Evolutionary conservation across 2,888 invertebrate species (phyloP), one percentile per base, ranked within the genome.

Genomic region (Diabrotica balteata): DNA sequence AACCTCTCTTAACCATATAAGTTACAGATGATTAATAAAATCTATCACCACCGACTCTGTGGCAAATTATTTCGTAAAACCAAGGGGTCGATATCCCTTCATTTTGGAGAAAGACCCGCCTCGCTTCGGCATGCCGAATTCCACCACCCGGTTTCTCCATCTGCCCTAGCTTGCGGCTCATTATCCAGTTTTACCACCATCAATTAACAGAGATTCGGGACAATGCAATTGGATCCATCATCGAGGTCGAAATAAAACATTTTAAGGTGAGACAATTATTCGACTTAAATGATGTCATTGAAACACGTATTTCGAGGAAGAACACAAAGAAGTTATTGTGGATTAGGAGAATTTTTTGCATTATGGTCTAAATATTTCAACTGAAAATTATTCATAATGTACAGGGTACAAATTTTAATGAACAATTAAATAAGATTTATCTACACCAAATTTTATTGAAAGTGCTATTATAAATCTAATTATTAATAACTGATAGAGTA

Each of bases 191-290:
- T 62, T 54, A 62, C 32, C 53, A 17, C 22, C 49, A 42, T 57
- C 57, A 57, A 63, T 63, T 63, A 55, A 53, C 46, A 50, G 17
- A 32, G 55, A 63, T 46, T 57, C 50, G 54, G 50, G 11, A 63
- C 57, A 45, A 51, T 43, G 51, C 51, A 50, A 63, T 63, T 44
- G 63, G 63, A 57, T 57, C 63, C 57, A 44, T 63, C 55, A 63
- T 58, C 57, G 50, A 47, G 57, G 43, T 43, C 47, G 6, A 63
- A 57, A 8, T 53, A 46, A 44, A 62, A 52, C 54, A 53, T 17
- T 51, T 49, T 42, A 59, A 59, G 50, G 50, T 59, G 59, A 50
- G 50, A 59, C 50, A 50, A 49, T 59, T 59, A 59, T 49, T 59
- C 10, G 47, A 47, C 47, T 47, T 10, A 47, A 47, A 9, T 47